A percentile compares a stretch with the other conserved stretches of the same genome.
These are phyloP conservation scores for Drosophila neocordata DNA, from an alignment of 1,140 invertebrate genomes.

Conservation along the genomic window DNA sequence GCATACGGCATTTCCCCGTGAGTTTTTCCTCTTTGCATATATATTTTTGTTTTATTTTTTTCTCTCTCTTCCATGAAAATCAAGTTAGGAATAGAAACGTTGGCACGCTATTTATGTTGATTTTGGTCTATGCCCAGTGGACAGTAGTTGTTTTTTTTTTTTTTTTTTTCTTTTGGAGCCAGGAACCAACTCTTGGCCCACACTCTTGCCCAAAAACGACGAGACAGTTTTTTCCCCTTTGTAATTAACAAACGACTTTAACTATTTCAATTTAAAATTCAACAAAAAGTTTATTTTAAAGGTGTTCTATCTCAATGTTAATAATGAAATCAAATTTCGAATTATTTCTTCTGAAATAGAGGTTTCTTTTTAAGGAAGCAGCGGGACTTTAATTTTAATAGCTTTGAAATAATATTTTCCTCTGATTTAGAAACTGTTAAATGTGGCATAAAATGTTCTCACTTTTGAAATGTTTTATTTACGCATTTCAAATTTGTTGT, in stretches of 20 bases:
- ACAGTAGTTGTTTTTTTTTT: conserved; percentile 41
- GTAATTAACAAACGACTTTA: conserved; percentile 57
- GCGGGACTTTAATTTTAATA: too few species aligned
- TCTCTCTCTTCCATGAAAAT: conserved; percentile 51
- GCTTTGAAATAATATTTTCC: too few species aligned
- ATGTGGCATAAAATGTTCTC: neutral
- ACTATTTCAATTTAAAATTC: neutral
- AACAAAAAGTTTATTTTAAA: too few species aligned
- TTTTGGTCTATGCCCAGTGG: conserved; percentile 61
- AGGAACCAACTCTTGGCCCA: too few species aligned
- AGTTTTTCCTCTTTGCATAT: conserved; percentile 35
- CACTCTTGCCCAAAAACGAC: neutral
- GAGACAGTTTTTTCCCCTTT: conserved; percentile 36
- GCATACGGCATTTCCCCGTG: conserved; percentile 15
- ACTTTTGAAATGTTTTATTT: conserved; percentile 53
- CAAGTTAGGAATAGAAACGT: conserved; percentile 81
- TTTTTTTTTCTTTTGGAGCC: too few species aligned
- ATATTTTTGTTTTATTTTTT: conserved; percentile 32
- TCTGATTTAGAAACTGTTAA: neutral
- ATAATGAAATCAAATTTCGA: too few species aligned
- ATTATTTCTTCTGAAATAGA: too few species aligned
- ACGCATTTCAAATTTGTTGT: conserved; percentile 42
- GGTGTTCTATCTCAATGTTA: too few species aligned
- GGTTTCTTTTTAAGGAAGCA: too few species aligned
- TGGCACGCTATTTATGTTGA: conserved; percentile 78